Base-by-base conservation (phyloP, 2,113 vertebrate genomes). In the Kryptolebias marmoratus region DNA sequence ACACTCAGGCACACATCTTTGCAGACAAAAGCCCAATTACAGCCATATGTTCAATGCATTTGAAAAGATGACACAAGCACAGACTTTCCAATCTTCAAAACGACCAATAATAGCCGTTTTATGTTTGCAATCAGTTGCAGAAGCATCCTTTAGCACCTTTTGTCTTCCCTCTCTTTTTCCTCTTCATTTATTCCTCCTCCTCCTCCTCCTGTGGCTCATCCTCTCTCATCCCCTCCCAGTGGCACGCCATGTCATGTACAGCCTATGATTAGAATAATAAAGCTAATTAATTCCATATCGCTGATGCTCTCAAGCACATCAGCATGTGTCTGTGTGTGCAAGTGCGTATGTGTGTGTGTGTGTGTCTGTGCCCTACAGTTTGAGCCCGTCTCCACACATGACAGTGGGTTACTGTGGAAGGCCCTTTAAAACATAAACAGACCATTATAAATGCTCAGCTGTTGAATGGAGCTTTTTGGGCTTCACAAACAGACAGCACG, bases 401-500 rank as follows among this genome's bases (percentile, higher is more conserved):
- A 91, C 86, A 90, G 81, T 84, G 80, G 74, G 58, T 71, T 79
- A 84, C 88, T 90, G 89, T 90, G 81, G 54, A 90, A 86, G 82
- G 74, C 69, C 75, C 79, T 87, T 89, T 89, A 53, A 71, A 88
- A 90, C 87, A 90, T 87, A 92, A 91, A 90, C 87, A 92, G 81
- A 83, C 87, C 85, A 89, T 90, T 90, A 84, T 88, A 88, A 91
- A 90, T 73, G 88, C 83, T 90, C 86, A 90, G 87, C 85, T 91
- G 90, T 83, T 87, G 71, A 80, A 90, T 57, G 53, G 73, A 71
- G 79, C 69, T 84, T 71, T 83, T 69, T 74, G 73, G 83, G 79
- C 68, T 75, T 75, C 75, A 55, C 82, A 89, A 80, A 87, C 85
- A 81, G 73, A 79, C 79, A 73, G 81, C 89, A 86, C 52, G 80